phyloP scores from a whole-genome alignment of 2,113 vertebrate genomes.

The Calyptommatus sinebrachiatus region DNA sequence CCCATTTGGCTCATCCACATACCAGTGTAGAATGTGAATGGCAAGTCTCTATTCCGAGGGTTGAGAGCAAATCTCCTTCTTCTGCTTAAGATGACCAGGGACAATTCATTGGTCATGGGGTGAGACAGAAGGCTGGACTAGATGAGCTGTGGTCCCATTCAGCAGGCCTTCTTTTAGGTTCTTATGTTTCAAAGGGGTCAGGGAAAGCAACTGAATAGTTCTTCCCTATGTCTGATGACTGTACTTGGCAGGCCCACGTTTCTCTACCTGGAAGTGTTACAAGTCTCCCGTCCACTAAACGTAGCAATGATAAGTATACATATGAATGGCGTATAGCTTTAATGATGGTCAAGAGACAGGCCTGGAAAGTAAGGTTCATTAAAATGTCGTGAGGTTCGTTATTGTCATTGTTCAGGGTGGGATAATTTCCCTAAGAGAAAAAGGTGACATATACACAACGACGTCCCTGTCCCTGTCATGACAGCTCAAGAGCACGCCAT shows the following conservation, averaged over 20 bases:
- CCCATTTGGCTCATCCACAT: no score
- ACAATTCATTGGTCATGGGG: no score
- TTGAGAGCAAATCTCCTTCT: no score
- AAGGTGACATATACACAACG: slow-evolving; percentile 83
- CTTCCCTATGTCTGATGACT: background rate
- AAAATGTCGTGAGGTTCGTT: slow-evolving; percentile 85
- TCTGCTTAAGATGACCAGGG: no score
- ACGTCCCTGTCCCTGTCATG: slow-evolving; percentile 80
- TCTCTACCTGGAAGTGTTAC: background rate
- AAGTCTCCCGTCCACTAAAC: background rate
- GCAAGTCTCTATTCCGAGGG: no score
- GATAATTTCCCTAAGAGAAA: slow-evolving; percentile 81
- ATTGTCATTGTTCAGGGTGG: slow-evolving; percentile 79
- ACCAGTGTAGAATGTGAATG: no score
- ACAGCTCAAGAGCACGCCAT: slow-evolving; percentile 80
- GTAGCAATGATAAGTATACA: slow-evolving; percentile 34
- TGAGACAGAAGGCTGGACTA: no score
- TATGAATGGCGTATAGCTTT: slow-evolving; percentile 56
- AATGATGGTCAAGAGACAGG: slow-evolving; percentile 74
- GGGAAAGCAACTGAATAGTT: background rate
- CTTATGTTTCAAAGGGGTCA: no score
- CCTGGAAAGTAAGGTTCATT: slow-evolving; percentile 68
- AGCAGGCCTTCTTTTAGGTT: no score
- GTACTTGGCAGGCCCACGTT: slow-evolving; percentile 4
- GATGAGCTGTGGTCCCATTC: no score